phyloP scores from a whole-genome alignment of 1,140 invertebrate genomes.

The Copidosoma floridanum region DNA sequence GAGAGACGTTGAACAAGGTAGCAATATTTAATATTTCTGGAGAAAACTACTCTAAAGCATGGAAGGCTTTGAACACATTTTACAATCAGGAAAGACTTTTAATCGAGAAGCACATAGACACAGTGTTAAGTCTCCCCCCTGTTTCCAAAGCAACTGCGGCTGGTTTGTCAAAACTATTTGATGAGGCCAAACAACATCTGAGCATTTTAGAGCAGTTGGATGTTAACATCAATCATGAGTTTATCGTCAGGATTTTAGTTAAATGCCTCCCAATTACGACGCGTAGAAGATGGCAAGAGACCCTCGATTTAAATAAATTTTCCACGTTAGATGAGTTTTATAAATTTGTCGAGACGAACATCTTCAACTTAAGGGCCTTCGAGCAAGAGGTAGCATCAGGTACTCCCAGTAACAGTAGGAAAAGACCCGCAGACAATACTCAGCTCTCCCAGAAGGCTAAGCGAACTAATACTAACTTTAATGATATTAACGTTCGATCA shows the following conservation, averaged over 20 bases:
- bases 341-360: background rate
- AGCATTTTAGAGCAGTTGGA: background rate
- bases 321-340: background rate
- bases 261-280: background rate
- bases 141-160: background rate
- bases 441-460: background rate
- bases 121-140: background rate
- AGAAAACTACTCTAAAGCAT: constrained; percentile 35
- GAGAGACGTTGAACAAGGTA: constrained; percentile 29
- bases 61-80: constrained; percentile 23
- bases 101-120: constrained; percentile 33
- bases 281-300: background rate
- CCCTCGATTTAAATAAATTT: background rate
- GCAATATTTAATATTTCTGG: constrained; percentile 29
- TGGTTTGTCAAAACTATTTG: background rate
- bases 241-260: background rate
- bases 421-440: background rate
- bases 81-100: constrained; percentile 33
- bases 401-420: background rate
- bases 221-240: background rate
- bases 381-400: background rate
- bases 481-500: background rate
- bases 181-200: background rate
- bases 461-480: background rate
- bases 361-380: background rate